A percentile compares a stretch with the other conserved stretches of the same genome.
These are phyloP conservation scores for Halcyon badia DNA, from an alignment of 2,797 vertebrate species.

Conservation along the genomic window DNA sequence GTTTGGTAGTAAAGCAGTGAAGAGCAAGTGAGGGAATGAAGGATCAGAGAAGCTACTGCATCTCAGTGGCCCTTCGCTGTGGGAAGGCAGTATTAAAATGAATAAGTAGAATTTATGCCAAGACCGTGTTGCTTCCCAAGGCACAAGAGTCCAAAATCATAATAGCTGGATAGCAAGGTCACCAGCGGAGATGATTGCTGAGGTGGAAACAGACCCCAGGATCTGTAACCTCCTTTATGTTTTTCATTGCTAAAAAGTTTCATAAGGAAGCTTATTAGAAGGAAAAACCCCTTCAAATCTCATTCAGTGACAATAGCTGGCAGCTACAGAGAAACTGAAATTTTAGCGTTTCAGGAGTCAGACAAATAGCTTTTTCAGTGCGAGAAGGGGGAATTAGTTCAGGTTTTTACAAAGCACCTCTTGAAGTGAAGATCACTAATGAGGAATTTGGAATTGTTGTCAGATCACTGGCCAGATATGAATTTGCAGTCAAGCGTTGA, in stretches of 20 bases:
- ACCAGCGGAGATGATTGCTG: background rate
- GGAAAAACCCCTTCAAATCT: background rate
- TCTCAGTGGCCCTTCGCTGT: background rate
- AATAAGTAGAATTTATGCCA: background rate
- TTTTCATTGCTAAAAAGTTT: background rate
- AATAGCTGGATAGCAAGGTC: background rate
- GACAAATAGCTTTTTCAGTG: background rate
- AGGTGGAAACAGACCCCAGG: background rate
- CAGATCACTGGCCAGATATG: background rate
- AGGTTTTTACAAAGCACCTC: conserved; percentile 8
- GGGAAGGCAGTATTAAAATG: background rate
- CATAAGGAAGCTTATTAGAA: background rate
- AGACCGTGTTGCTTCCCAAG: background rate
- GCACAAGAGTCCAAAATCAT: background rate
- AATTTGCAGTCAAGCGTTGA: background rate
- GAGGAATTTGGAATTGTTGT: conserved; percentile 43
- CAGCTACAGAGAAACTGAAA: conserved; percentile 4
- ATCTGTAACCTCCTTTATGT: background rate
- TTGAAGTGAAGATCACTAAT: conserved; percentile 43
- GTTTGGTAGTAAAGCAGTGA: background rate
- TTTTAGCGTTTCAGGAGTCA: background rate
- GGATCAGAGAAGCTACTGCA: background rate
- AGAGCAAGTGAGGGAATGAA: background rate
- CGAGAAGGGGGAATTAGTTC: background rate
- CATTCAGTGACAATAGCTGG: conserved; percentile 6